Evolutionary conservation across 2,797 vertebrate species (phyloP), one percentile per base, ranked within the genome.

Genomic region (Heteromormyrus szaboi): DNA sequence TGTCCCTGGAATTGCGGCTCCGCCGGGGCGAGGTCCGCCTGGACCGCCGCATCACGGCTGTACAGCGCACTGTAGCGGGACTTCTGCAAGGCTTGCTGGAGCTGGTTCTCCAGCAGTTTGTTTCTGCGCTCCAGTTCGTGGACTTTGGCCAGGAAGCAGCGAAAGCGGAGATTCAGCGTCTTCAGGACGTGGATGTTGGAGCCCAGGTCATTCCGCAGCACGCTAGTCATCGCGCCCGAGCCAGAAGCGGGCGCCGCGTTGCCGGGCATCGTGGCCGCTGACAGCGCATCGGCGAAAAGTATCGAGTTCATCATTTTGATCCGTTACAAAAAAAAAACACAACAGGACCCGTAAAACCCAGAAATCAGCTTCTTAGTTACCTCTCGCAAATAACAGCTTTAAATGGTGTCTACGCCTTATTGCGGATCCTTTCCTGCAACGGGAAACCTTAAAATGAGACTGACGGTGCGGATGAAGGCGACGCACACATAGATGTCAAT

Each of bases 111-210:
- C 95, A 99, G 94, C 90, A 98, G 96, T 90, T 97, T 97, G 96
- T 99, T 99, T 37, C 98, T 96, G 90, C 98, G 95, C 93, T 99
- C 98, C 92, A 99, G 95, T 79, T 99, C 98, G 88, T 99, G 98
- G 48, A 99, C 98, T 91, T 98, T 98, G 92, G 98, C 98, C 22
- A 99, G 95, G 93, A 99, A 99, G 94, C 98, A 98, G 91, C 98
- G 97, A 94, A 99, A 99, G 3, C 98, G 96, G 95, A 99, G 95
- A 94, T 99, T 99, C 88, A 99, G 97, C 48, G 97, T 97, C 92
- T 99, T 99, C 87, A 99, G 95, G 92, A 98, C 97, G 88, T 98
- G 97, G 93, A 99, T 98, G 94, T 99, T 98, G 91, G 98, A 99
- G 89, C 98, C 98, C 96, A 99, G 93, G 94, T 99, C 98, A 90